Evolutionary conservation across 1,140 invertebrate species (phyloP), one percentile per base, ranked within the genome.

Genomic region (Acromyrmex echinatior): DNA sequence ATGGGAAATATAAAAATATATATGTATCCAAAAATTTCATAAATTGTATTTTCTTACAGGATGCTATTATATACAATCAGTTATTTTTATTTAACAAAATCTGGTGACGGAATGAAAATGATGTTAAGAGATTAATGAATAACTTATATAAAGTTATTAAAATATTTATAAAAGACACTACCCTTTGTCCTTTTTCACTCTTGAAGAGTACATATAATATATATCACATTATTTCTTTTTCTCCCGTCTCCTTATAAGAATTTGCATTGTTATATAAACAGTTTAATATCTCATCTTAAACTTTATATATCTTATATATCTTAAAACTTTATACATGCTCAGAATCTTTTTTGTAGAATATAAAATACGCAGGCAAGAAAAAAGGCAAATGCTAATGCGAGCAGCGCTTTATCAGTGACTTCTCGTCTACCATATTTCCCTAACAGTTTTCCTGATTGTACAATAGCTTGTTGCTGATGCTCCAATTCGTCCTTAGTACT

Each of bases 351-450:
- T 92, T 98, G 98, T 62, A 99, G 96, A 92, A 99, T 98, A 93
- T 99, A 99, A 87, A 98, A 96, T 58, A 98, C 98, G 92, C 98
- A 98, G 10, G 97, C 97, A 85, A 99, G 96, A 94, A 99, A 99
- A 96, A 99, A 99, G 2, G 97, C 96, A 93, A 99, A 98, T 66
- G 98, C 98, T 92, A 99, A 97, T 86, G 98, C 97, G 87, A 99
- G 97, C 0, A 99, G 96, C 65, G 99, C 96, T 96, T 99, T 99
- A 93, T 99, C 99, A 0, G 99, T 99, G 76, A 98, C 97, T 96
- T 99, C 99, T 45, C 99, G 95, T 88, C 99, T 96, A 3, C 98
- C 98, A 95, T 99, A 99, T 96, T 99, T 99, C 28, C 98, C 98
- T 56, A 99, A 95, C 3, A 99, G 96, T 95, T 98, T 99, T 84